Conservation (phyloP, 2,888 invertebrate species). For the Eupeodes luniger region DNA sequence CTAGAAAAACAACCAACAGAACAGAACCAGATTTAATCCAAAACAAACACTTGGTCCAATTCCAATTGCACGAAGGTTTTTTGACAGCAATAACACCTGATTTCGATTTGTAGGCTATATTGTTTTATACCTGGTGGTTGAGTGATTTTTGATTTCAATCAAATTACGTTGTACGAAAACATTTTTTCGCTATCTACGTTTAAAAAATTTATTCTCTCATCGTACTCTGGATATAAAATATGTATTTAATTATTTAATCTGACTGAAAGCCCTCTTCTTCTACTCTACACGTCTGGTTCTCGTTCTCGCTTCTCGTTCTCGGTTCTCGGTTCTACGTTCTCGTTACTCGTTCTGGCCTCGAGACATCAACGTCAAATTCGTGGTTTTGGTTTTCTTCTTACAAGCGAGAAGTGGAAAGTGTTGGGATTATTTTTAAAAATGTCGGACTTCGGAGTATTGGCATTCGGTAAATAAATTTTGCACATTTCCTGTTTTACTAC, state of each 20-base stretch:
- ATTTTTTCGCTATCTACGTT: slow-evolving; percentile 6
- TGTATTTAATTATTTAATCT: slow-evolving; percentile 23
- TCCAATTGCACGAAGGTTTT: background rate
- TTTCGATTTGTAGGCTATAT: background rate
- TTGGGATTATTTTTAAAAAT: too few species aligned
- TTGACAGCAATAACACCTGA: slow-evolving; percentile 19
- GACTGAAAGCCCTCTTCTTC: background rate
- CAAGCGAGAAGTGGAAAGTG: too few species aligned
- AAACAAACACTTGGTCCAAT: slow-evolving; percentile 30
- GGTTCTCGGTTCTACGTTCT: too few species aligned
- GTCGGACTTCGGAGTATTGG: too few species aligned
- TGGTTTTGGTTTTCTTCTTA: too few species aligned
- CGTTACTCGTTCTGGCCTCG: too few species aligned
- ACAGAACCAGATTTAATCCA: slow-evolving; percentile 1
- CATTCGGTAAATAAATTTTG: too few species aligned
- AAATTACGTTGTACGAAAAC: slow-evolving; percentile 18
- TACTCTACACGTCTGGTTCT: too few species aligned
- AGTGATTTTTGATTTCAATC: slow-evolving; percentile 8
- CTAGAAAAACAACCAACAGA: background rate
- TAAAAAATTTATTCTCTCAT: slow-evolving; percentile 15
- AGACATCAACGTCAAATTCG: too few species aligned
- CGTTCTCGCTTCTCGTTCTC: too few species aligned
- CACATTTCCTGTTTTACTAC: too few species aligned
- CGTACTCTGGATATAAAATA: slow-evolving; percentile 12
- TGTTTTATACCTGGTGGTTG: background rate